Conservation (phyloP, 2,113 vertebrate genomes). For the Pelecanoides urinatrix region DNA sequence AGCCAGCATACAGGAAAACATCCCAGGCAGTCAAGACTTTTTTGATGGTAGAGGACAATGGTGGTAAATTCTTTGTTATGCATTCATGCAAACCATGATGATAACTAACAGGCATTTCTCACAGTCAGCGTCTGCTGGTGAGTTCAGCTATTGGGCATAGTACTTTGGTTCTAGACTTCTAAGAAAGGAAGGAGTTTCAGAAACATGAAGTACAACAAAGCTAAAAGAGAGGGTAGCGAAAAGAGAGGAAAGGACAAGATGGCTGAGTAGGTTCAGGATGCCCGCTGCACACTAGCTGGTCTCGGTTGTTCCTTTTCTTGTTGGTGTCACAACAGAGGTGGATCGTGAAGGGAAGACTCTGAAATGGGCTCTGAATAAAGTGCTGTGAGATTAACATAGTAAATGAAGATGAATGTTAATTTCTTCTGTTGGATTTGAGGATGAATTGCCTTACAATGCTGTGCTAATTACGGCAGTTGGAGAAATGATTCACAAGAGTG, state of each 20-base stretch:
- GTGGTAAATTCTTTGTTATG: background rate
- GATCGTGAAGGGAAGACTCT: background rate
- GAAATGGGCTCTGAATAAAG: background rate
- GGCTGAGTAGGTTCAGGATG: background rate
- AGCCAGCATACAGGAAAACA: background rate
- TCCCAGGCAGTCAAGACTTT: background rate
- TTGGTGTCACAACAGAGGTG: background rate
- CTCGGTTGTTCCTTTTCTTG: background rate
- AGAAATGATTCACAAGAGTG: conserved; percentile 33
- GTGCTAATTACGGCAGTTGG: background rate
- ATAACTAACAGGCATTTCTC: background rate
- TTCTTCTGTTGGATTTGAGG: background rate
- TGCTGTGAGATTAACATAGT: background rate
- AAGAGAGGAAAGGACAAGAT: background rate
- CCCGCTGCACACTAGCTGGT: background rate
- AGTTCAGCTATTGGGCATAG: background rate
- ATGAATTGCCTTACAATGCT: background rate
- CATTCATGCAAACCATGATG: background rate
- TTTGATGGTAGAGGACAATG: rapidly evolving
- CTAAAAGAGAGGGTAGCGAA: background rate
- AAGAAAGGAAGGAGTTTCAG: background rate
- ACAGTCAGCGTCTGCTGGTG: background rate
- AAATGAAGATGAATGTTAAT: background rate
- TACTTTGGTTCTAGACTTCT: background rate
- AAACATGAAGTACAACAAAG: background rate